Percentiles rank a stretch among this genome's conserved stretches.
phyloP scores from a whole-genome alignment of 2,888 invertebrate genomes.

The Ectobius pallidus region DNA sequence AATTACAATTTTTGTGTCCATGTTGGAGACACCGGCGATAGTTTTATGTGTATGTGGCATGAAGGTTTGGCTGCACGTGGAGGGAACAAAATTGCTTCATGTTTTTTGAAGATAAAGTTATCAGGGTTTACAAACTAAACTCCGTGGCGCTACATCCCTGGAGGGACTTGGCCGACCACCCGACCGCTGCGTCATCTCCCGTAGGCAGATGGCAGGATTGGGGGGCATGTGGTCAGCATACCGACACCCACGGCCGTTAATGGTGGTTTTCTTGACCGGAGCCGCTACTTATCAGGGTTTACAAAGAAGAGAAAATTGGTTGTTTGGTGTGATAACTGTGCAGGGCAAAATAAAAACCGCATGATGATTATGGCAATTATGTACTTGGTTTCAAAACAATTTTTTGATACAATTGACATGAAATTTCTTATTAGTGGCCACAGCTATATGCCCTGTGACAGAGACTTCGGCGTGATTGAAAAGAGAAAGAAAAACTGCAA shows the following conservation, averaged over 20 bases:
- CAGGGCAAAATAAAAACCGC: neutral
- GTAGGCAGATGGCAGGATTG: too few relatives aligned
- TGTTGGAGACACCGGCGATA: neutral
- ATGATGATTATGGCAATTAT: neutral
- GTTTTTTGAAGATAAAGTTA: neutral
- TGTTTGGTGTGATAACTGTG: too few relatives aligned
- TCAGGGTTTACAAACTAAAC: neutral
- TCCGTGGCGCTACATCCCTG: too few relatives aligned
- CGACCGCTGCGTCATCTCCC: too few relatives aligned
- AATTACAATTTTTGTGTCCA: neutral
- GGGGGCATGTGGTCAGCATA: too few relatives aligned
- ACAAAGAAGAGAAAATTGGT: neutral
- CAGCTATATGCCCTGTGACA: conserved; percentile 39
- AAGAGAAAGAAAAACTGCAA: conserved; percentile 40
- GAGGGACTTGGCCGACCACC: too few relatives aligned
- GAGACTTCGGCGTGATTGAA: conserved; percentile 44
- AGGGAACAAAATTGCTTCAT: neutral
- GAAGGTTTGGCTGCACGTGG: neutral
- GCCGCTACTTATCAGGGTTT: neutral
- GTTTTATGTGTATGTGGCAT: conserved; percentile 8
- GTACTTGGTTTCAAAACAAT: neutral
- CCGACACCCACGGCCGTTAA: too few relatives aligned
- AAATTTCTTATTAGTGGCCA: neutral
- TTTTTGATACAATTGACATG: neutral
- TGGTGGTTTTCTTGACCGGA: too few relatives aligned